Percentiles rank a stretch among this genome's conserved stretches.
These are phyloP conservation scores for Cladopsammia gracilis DNA, from an alignment of 64 coral and sea anemone species.

Conservation along the genomic window DNA sequence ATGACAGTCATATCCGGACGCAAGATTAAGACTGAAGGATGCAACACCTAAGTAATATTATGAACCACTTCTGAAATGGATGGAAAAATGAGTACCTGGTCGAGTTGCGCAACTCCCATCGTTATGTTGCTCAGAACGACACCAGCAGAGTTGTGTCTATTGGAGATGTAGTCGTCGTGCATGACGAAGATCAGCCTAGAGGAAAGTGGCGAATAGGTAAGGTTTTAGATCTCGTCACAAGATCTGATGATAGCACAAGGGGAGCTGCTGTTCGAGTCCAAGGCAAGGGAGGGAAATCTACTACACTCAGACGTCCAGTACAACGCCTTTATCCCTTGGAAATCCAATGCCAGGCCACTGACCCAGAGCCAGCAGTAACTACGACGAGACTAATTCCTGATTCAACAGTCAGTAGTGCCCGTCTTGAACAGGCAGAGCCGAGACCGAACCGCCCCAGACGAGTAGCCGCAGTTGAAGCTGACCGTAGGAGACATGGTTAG, in stretches of 20 bases:
- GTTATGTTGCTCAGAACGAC: background rate
- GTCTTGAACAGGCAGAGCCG: background rate
- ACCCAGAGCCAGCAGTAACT: background rate
- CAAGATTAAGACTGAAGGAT: background rate
- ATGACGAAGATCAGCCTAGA: slow-evolving; percentile 4
- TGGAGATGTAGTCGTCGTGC: slow-evolving; percentile 14
- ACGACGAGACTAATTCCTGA: background rate
- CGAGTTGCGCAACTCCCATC: background rate
- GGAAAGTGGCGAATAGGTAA: background rate
- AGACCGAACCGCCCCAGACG: background rate
- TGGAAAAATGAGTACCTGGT: slow-evolving; percentile 2
- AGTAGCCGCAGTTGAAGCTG: background rate
- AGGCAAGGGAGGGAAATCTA: background rate
- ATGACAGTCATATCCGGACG: background rate
- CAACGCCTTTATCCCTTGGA: slow-evolving; percentile 24
- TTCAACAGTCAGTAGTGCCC: background rate
- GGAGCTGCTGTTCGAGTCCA: slow-evolving; percentile 1
- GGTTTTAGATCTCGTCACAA: background rate
- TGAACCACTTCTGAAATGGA: background rate
- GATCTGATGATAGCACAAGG: slow-evolving; percentile 4
- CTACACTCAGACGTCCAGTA: background rate
- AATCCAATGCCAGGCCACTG: background rate
- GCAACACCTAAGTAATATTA: background rate
- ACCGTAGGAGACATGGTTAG: too few relatives aligned
- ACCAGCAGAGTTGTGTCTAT: background rate